phyloP scores from a whole-genome alignment of 2,888 invertebrate species.

The Hipparchia semele region DNA sequence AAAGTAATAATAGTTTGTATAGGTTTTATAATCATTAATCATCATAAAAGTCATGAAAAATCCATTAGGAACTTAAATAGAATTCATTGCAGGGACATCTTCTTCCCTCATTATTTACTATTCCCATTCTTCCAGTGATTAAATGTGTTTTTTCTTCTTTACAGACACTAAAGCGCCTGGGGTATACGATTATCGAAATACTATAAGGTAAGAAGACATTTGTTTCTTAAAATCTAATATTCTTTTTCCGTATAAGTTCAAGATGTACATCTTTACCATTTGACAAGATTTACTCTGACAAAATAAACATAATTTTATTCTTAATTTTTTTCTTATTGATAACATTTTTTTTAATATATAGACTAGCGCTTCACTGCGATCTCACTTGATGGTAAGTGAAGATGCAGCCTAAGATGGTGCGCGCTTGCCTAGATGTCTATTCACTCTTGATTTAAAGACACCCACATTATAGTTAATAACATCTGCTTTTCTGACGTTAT shows the following conservation, averaged over 20 bases:
- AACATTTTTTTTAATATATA: no score
- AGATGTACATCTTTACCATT: neutral
- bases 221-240: neutral
- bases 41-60: no score
- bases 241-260: neutral
- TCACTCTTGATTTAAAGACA: no score
- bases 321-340: no score
- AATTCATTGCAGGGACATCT: neutral
- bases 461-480: neutral
- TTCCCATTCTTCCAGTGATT: neutral
- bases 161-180: slow-evolving; percentile 25
- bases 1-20: neutral
- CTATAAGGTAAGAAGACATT: slow-evolving; percentile 30
- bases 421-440: no score
- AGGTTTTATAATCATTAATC: neutral
- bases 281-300: no score
- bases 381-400: no score
- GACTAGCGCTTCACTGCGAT: no score
- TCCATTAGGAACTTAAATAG: neutral
- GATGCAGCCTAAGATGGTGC: no score
- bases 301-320: no score
- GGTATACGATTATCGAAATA: slow-evolving; percentile 21
- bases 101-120: neutral
- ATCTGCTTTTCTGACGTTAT: neutral
- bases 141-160: slow-evolving; percentile 25